phyloP scores from a whole-genome alignment of 2,888 invertebrate species.

The Eupithecia tripunctaria region DNA sequence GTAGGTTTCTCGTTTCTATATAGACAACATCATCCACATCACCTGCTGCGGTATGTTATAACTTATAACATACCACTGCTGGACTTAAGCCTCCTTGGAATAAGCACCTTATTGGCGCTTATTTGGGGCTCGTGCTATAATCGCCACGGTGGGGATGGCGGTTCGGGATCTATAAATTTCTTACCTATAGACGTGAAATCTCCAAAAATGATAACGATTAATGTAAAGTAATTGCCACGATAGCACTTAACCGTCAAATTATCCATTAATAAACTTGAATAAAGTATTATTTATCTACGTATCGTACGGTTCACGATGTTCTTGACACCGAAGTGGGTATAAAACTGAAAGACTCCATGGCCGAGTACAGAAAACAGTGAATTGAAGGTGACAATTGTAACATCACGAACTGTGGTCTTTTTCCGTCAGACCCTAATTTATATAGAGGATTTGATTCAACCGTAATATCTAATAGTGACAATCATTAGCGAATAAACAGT shows the following conservation, averaged over 20 bases:
- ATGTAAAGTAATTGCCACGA: neutral
- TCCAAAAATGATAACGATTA: neutral
- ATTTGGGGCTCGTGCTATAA: neutral
- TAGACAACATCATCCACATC: neutral
- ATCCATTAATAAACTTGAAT: slow-evolving; percentile 4
- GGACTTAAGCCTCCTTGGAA: neutral
- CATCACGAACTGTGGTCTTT: slow-evolving; percentile 70
- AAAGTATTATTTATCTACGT: neutral
- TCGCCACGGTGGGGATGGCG: neutral
- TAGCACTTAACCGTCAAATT: slow-evolving; percentile 39
- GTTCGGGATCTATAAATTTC: neutral
- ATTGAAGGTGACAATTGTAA: slow-evolving; percentile 64
- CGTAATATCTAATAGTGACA: neutral
- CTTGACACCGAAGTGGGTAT: slow-evolving; percentile 34
- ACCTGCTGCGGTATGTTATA: no score
- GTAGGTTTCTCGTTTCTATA: no score
- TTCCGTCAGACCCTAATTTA: slow-evolving; percentile 54
- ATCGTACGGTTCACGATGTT: slow-evolving; percentile 16
- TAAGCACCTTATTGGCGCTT: neutral
- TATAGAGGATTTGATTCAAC: slow-evolving; percentile 11
- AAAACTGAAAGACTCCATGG: slow-evolving; percentile 36
- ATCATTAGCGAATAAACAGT: slow-evolving; percentile 5
- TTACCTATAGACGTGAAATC: neutral
- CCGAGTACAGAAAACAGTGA: slow-evolving; percentile 14
- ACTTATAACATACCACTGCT: neutral